These are phyloP conservation scores for Triplophysa rosa DNA, from an alignment of 2,113 vertebrate genomes.

Conservation along the genomic window DNA sequence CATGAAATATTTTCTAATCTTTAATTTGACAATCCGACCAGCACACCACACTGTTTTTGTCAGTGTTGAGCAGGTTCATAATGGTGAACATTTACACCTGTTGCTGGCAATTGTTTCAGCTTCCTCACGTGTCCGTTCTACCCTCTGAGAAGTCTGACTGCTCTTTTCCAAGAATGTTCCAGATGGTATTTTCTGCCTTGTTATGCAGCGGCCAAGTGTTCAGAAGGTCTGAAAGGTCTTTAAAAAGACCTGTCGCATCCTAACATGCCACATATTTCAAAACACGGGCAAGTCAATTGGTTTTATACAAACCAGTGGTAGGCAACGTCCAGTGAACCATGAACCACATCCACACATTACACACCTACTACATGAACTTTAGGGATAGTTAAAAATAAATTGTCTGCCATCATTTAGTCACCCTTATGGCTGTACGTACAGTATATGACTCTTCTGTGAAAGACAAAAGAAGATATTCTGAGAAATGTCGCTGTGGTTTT, in stretches of 20 bases:
- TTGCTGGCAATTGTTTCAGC: conserved; percentile 36
- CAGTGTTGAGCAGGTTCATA: conserved; percentile 41
- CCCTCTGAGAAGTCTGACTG: conserved; percentile 35
- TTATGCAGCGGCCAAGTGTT: conserved; percentile 57
- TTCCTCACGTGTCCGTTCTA: conserved; percentile 18
- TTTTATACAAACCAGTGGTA: neutral
- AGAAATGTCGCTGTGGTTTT: no score
- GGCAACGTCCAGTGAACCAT: no score
- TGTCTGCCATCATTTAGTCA: no score
- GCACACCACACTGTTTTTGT: conserved; percentile 20
- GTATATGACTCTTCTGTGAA: no score
- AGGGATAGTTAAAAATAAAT: no score
- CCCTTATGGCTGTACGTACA: no score
- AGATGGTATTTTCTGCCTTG: conserved; percentile 59
- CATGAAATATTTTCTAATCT: neutral
- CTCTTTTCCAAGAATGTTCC: conserved; percentile 53
- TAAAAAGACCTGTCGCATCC: conserved; percentile 36
- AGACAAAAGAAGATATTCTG: no score
- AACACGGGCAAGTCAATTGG: neutral
- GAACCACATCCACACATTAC: no score
- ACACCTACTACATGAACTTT: no score
- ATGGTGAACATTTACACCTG: conserved; percentile 26
- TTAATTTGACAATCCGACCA: neutral
- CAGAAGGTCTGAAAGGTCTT: conserved; percentile 39
- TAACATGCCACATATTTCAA: neutral